These are phyloP conservation scores for Cavia aperea DNA, from an alignment of 2,113 vertebrate genomes.

Conservation along the genomic window DNA sequence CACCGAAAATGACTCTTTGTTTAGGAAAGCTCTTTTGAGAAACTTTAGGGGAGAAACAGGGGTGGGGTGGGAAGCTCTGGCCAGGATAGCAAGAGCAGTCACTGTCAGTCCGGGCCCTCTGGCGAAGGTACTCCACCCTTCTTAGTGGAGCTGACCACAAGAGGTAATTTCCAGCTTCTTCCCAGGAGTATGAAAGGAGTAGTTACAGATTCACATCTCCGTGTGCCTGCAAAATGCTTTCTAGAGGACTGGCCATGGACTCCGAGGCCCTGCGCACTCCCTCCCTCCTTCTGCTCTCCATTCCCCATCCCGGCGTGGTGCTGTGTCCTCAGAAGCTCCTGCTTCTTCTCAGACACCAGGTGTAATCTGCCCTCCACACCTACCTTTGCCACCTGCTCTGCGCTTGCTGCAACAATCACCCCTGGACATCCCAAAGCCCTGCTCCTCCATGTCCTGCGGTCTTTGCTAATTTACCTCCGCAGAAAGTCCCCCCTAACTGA, in stretches of 20 bases:
- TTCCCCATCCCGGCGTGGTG: neutral
- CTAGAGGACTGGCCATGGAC: neutral
- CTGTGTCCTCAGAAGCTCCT: neutral
- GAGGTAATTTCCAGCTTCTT: neutral
- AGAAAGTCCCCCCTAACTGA: neutral
- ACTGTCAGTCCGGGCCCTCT: neutral
- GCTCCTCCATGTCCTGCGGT: neutral
- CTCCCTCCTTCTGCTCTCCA: neutral
- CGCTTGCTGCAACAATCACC: too few relatives aligned
- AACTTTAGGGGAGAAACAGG: neutral
- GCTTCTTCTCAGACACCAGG: neutral
- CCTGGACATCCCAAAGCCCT: neutral
- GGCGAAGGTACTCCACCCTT: neutral
- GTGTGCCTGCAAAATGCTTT: neutral
- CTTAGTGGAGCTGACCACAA: neutral
- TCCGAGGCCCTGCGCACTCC: neutral
- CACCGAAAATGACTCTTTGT: neutral
- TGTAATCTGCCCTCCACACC: neutral
- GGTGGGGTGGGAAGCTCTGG: neutral
- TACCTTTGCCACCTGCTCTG: neutral
- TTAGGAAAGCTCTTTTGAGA: slow-evolving; percentile 4
- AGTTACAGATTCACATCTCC: neutral
- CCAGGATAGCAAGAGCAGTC: neutral
- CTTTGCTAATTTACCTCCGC: slow-evolving; percentile 16
- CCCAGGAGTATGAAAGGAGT: neutral